phyloP scores from a whole-genome alignment of 2,888 invertebrate species.

The Dasysyrphus albostriatus region DNA sequence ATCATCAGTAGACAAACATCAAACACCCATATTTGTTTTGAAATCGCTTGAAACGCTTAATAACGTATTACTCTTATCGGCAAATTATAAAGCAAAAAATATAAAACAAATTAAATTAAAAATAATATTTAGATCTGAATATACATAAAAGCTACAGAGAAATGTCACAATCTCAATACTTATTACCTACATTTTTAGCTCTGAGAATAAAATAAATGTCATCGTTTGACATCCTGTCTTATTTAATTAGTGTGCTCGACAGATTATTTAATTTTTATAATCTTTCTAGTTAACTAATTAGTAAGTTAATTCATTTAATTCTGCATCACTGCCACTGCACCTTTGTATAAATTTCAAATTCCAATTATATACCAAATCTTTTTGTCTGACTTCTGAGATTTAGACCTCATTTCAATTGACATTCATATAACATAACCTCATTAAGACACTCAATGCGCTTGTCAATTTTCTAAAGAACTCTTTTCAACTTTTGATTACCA shows the following conservation, averaged over 20 bases:
- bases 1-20: no score
- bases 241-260: neutral
- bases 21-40: no score
- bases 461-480: slow-evolving; percentile 60
- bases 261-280: neutral
- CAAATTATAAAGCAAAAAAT: no score
- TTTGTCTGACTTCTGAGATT: neutral
- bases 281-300: neutral
- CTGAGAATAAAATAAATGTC: neutral
- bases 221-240: neutral
- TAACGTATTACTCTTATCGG: no score
- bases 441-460: slow-evolving; percentile 48
- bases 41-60: no score
- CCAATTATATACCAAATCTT: neutral
- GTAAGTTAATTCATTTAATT: neutral
- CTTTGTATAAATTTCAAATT: neutral
- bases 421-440: slow-evolving; percentile 65
- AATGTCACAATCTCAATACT: no score
- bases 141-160: no score
- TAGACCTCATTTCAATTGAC: slow-evolving; percentile 53
- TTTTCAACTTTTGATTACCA: slow-evolving; percentile 50
- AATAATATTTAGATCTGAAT: no score
- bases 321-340: neutral
- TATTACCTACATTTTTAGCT: neutral
- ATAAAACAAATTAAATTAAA: no score